Percentiles rank a stretch among this genome's conserved stretches.
Conservation (phyloP, 2,888 invertebrate species). For the Thumatha senex region DNA sequence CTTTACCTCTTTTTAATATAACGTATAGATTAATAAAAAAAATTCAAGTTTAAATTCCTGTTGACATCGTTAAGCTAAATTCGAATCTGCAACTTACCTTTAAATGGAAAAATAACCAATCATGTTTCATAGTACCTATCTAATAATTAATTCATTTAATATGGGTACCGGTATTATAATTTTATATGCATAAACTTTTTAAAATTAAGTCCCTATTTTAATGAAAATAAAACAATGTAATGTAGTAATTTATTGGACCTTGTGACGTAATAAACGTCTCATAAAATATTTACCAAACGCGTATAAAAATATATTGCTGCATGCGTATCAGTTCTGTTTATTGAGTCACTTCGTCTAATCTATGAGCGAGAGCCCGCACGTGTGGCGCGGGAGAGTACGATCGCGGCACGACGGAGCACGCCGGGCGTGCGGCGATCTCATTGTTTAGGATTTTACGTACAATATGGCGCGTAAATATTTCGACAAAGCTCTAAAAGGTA, state of each 20-base stretch:
- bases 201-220: constrained; percentile 1
- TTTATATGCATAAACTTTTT: not conserved
- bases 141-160: too few species aligned
- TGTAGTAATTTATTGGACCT: constrained; percentile 13
- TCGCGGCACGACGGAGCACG: constrained; percentile 30
- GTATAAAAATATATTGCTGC: constrained; percentile 13
- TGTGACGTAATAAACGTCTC: constrained; percentile 14
- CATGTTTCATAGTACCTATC: too few species aligned
- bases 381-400: constrained; percentile 49
- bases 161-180: not conserved
- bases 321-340: constrained; percentile 56
- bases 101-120: too few species aligned
- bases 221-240: constrained; percentile 5
- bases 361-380: constrained; percentile 59
- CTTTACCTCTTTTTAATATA: too few species aligned
- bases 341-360: constrained; percentile 51
- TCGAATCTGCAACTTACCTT: too few species aligned
- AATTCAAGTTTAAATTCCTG: too few species aligned
- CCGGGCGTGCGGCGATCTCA: constrained; percentile 54
- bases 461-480: constrained; percentile 81
- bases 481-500: constrained; percentile 76
- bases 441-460: constrained; percentile 79
- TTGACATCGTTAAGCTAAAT: too few species aligned
- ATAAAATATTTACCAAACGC: constrained; percentile 14
- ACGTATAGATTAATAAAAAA: too few species aligned